A percentile compares a stretch with the other conserved stretches of the same genome.
Evolutionary conservation across 1,140 invertebrate species (phyloP).

Genomic region (Drosophila watanabei): DNA sequence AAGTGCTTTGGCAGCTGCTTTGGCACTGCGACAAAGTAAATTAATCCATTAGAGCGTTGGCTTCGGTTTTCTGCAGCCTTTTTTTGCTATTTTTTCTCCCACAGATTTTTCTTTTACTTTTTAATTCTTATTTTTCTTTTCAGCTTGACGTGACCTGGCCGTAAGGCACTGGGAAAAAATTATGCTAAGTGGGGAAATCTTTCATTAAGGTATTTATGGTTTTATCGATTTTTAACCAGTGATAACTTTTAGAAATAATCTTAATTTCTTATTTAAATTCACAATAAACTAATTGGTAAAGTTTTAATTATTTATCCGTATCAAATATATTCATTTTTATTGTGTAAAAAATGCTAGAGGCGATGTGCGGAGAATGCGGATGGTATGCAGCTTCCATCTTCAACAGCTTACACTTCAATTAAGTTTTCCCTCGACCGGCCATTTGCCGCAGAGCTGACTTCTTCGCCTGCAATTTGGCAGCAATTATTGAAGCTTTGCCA

Average conservation of each 20-base stretch:
- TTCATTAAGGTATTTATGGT: background rate
- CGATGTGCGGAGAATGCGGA: constrained; percentile 8
- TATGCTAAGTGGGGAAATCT: background rate
- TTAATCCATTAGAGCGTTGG: constrained; percentile 72
- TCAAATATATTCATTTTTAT: background rate
- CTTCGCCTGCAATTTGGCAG: constrained; percentile 76
- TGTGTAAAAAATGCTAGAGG: constrained; percentile 18
- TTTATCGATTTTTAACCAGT: background rate
- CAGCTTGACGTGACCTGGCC: constrained; percentile 70
- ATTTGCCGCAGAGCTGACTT: constrained; percentile 54
- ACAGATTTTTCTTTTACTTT: constrained; percentile 32
- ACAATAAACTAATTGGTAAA: background rate
- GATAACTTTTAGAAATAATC: background rate
- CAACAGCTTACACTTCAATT: constrained; percentile 80
- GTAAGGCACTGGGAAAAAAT: constrained; percentile 7
- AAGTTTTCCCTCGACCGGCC: constrained; percentile 62
- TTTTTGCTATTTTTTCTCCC: constrained; percentile 15
- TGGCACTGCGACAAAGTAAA: constrained; percentile 79
- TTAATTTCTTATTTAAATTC: background rate
- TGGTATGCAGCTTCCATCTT: constrained; percentile 63
- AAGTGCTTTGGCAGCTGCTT: constrained; percentile 64
- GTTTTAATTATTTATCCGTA: background rate
- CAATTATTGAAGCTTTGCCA: constrained; percentile 80
- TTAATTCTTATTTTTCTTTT: constrained; percentile 53
- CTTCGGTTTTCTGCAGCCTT: constrained; percentile 48